Percentiles rank a stretch among this genome's conserved stretches.
phyloP scores from a whole-genome alignment of 1,140 invertebrate genomes.

The Drosophila sproati region DNA sequence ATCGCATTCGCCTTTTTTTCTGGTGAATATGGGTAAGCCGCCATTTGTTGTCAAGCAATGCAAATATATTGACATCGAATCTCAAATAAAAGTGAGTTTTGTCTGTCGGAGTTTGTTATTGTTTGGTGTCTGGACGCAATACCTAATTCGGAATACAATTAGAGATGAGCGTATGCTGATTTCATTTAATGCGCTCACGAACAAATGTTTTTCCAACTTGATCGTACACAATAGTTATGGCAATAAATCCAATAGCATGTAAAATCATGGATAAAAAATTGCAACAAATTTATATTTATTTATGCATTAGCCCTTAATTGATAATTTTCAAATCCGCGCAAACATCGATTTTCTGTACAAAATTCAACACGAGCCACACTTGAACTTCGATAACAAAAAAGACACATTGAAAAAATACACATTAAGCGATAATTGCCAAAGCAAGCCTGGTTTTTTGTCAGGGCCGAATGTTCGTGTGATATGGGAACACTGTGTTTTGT shows the following conservation, averaged over 20 bases:
- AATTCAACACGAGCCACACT: neutral
- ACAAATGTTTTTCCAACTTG: neutral
- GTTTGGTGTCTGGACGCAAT: neutral
- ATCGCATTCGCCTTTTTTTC: slow-evolving; percentile 88
- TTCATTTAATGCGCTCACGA: neutral
- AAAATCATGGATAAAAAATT: neutral
- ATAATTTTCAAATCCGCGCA: neutral
- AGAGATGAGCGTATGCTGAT: slow-evolving; percentile 16
- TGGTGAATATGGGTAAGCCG: slow-evolving; percentile 88
- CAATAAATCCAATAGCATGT: neutral
- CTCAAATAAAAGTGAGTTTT: neutral
- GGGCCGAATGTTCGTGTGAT: slow-evolving; percentile 28
- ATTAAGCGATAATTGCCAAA: slow-evolving; percentile 24
- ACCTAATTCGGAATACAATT: slow-evolving; percentile 6
- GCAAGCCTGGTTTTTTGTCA: slow-evolving; percentile 14
- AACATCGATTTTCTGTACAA: neutral
- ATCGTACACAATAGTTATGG: no score
- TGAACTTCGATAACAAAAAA: slow-evolving; percentile 7
- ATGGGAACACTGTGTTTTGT: slow-evolving; percentile 43
- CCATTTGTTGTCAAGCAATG: slow-evolving; percentile 88
- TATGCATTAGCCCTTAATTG: neutral
- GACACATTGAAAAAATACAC: slow-evolving; percentile 15
- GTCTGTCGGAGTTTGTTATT: slow-evolving; percentile 10
- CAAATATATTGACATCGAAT: slow-evolving; percentile 87
- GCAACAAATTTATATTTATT: neutral